Percentiles rank a stretch among this genome's conserved stretches.
These are phyloP conservation scores for Batillaria attramentaria DNA, from an alignment of 1,140 invertebrate genomes.

Conservation along the genomic window DNA sequence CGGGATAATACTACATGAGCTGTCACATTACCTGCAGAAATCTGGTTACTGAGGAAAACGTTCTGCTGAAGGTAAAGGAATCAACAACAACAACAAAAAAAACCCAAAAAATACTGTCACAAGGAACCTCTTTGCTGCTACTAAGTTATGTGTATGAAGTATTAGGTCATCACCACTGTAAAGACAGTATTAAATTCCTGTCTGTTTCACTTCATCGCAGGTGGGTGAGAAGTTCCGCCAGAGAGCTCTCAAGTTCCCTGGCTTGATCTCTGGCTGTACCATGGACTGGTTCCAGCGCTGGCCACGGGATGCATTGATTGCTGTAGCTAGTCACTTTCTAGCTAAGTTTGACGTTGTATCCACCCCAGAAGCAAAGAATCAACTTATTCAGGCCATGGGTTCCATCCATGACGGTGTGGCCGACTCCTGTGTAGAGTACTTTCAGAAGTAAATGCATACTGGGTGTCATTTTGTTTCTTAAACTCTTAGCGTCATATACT, in stretches of 20 bases:
- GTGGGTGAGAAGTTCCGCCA: constrained; percentile 75
- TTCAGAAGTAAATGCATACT: constrained; percentile 79
- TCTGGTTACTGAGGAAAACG: too few species aligned
- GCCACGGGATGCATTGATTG: constrained; percentile 94
- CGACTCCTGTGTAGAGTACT: constrained; percentile 91
- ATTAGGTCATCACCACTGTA: too few species aligned
- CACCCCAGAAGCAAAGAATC: constrained; percentile 83
- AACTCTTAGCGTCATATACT: too few species aligned
- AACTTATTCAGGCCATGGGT: constrained; percentile 90
- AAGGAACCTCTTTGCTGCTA: too few species aligned
- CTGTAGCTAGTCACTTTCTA: constrained; percentile 93
- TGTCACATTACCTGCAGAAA: too few species aligned
- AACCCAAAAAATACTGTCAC: too few species aligned
- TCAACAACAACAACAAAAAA: too few species aligned
- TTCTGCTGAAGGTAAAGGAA: too few species aligned
- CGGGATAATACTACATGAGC: too few species aligned
- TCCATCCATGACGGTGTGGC: constrained; percentile 82
- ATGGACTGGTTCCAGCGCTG: constrained; percentile 98
- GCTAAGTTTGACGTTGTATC: constrained; percentile 90
- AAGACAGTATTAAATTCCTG: too few species aligned
- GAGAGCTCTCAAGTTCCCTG: constrained; percentile 93
- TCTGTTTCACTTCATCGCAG: constrained; percentile 46
- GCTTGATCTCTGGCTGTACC: constrained; percentile 95
- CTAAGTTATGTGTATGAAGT: too few species aligned
- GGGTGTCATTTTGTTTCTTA: constrained; percentile 20